These are phyloP conservation scores for Euphydryas editha DNA, from an alignment of 2,888 invertebrate species.

Conservation along the genomic window DNA sequence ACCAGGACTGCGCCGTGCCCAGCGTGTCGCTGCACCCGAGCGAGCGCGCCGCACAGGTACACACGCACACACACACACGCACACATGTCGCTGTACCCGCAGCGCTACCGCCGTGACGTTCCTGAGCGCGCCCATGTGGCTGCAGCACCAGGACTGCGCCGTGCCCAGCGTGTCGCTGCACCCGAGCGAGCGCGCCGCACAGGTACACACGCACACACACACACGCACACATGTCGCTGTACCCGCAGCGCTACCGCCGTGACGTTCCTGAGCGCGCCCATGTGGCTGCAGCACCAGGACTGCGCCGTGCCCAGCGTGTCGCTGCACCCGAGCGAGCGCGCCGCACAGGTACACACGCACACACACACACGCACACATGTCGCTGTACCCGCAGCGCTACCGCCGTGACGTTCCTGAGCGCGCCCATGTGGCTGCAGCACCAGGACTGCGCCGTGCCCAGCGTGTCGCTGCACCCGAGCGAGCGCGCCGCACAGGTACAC, in stretches of 20 bases:
- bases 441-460: conserved; percentile 89
- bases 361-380: conserved; percentile 91
- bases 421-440: conserved; percentile 92
- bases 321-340: conserved; percentile 88
- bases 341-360: conserved; percentile 66
- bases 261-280: conserved; percentile 90
- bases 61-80: conserved; percentile 81
- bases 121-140: conserved; percentile 92
- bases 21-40: conserved; percentile 93
- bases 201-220: conserved; percentile 51
- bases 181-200: conserved; percentile 86
- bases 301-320: conserved; percentile 91
- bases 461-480: conserved; percentile 92
- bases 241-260: conserved; percentile 92
- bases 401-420: conserved; percentile 89
- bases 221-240: conserved; percentile 95
- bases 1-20: conserved; percentile 88
- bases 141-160: conserved; percentile 88
- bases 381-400: conserved; percentile 93
- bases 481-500: conserved; percentile 79
- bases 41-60: conserved; percentile 80
- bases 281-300: conserved; percentile 92
- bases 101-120: conserved; percentile 92
- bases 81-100: conserved; percentile 94
- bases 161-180: conserved; percentile 93